Conservation (phyloP, 2,113 vertebrate species). For the Coreoperca whiteheadi region DNA sequence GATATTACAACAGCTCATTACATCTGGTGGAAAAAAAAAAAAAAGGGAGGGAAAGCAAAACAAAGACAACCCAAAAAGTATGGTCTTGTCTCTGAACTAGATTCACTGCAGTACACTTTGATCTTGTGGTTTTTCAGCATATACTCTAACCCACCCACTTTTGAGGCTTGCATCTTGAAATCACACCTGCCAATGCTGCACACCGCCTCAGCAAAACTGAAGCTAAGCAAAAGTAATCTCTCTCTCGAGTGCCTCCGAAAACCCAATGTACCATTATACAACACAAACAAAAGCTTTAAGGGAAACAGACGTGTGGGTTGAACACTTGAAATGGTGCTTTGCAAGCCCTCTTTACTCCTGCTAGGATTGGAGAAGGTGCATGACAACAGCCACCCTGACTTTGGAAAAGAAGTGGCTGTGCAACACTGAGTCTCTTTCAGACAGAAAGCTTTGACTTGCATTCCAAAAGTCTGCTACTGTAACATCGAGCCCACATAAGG, state of each 20-base stretch:
- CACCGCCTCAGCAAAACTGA: constrained; percentile 65
- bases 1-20: constrained; percentile 21
- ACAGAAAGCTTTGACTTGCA: constrained; percentile 53
- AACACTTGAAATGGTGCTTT: constrained; percentile 46
- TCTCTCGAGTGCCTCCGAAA: constrained; percentile 53
- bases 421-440: constrained; percentile 69
- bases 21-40: constrained; percentile 51
- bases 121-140: constrained; percentile 78
- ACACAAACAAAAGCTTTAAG: constrained; percentile 64
- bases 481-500: constrained; percentile 61
- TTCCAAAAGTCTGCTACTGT: constrained; percentile 68
- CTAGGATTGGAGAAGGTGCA: constrained; percentile 51
- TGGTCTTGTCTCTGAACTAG: constrained; percentile 63
- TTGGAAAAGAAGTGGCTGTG: constrained; percentile 49
- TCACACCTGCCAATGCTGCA: constrained; percentile 79
- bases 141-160: constrained; percentile 64
- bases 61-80: constrained; percentile 37
- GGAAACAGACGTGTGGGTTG: constrained; percentile 64
- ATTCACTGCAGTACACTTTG: constrained; percentile 71
- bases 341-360: constrained; percentile 27
- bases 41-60: constrained; percentile 57
- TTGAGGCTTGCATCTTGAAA: constrained; percentile 69
- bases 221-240: constrained; percentile 61
- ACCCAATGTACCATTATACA: constrained; percentile 51
- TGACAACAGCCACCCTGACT: constrained; percentile 50